Evolutionary conservation across 2,888 invertebrate genomes (phyloP).

Genomic region (Nephrotoma flavescens): DNA sequence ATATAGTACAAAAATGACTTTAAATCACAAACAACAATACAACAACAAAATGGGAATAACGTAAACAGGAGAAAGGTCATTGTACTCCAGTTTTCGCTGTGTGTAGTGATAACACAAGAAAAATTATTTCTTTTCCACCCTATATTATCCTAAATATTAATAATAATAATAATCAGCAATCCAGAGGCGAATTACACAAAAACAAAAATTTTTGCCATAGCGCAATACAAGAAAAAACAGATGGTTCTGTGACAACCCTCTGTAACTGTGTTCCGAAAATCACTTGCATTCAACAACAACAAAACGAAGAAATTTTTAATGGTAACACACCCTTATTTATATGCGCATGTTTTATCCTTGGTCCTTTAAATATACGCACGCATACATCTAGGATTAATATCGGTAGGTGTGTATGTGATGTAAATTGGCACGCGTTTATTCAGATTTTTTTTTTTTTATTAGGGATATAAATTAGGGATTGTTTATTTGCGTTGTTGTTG

Average conservation of each 20-base stretch:
- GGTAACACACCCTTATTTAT: background rate
- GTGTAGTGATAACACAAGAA: background rate
- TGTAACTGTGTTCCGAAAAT: background rate
- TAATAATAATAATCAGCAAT: background rate
- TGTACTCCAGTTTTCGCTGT: background rate
- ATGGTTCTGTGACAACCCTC: background rate
- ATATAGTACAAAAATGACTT: background rate
- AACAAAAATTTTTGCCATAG: background rate
- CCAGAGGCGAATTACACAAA: background rate
- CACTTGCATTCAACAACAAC: background rate
- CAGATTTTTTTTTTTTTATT: background rate
- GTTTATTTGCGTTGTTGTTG: background rate
- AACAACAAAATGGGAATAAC: background rate
- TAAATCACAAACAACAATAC: background rate
- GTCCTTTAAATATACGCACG: background rate
- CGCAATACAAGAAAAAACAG: background rate
- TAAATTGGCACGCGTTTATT: background rate
- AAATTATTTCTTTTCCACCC: background rate
- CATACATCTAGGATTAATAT: background rate
- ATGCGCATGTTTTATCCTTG: background rate
- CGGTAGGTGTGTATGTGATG: background rate
- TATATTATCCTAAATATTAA: background rate
- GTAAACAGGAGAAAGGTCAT: background rate
- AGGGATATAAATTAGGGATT: background rate
- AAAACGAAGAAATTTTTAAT: background rate